phyloP scores from a whole-genome alignment of 1,140 invertebrate species.

The Drosophila repleta region DNA sequence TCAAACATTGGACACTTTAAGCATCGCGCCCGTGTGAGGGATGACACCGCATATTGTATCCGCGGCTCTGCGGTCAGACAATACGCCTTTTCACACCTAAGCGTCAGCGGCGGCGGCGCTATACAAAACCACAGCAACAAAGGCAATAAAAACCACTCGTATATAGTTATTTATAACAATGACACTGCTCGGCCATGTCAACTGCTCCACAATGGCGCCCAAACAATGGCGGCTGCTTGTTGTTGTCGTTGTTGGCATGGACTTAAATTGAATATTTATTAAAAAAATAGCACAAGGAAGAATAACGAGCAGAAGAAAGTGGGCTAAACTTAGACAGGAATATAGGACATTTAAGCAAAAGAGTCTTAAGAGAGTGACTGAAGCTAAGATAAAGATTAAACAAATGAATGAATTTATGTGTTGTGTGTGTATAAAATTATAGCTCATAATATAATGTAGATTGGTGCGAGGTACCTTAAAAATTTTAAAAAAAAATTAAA shows the following conservation, averaged over 20 bases:
- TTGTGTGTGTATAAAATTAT: too few species aligned
- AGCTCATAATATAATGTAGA: too few species aligned
- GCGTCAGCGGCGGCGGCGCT: slow-evolving; percentile 22
- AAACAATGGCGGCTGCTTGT: slow-evolving; percentile 23
- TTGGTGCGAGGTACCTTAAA: too few species aligned
- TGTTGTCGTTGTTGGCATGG: too few species aligned
- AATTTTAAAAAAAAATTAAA: too few species aligned
- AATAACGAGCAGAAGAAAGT: background rate
- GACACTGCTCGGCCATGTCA: slow-evolving; percentile 41
- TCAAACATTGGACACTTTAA: slow-evolving; percentile 54
- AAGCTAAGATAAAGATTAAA: background rate
- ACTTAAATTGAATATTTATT: slow-evolving; percentile 43
- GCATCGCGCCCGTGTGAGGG: slow-evolving; percentile 21
- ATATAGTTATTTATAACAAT: slow-evolving; percentile 49
- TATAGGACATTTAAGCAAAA: too few species aligned
- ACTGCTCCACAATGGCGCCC: slow-evolving; percentile 36
- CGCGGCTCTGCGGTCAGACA: slow-evolving; percentile 26
- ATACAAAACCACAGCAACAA: slow-evolving; percentile 33
- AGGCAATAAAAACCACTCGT: slow-evolving; percentile 21
- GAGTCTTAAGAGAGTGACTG: background rate
- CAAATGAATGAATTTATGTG: background rate
- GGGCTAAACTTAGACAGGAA: background rate
- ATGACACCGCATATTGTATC: slow-evolving; percentile 21
- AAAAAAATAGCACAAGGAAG: slow-evolving; percentile 21
- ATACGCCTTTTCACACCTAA: slow-evolving; percentile 70